phyloP scores from a whole-genome alignment of 1,140 invertebrate genomes.

The Sinella curviseta region DNA sequence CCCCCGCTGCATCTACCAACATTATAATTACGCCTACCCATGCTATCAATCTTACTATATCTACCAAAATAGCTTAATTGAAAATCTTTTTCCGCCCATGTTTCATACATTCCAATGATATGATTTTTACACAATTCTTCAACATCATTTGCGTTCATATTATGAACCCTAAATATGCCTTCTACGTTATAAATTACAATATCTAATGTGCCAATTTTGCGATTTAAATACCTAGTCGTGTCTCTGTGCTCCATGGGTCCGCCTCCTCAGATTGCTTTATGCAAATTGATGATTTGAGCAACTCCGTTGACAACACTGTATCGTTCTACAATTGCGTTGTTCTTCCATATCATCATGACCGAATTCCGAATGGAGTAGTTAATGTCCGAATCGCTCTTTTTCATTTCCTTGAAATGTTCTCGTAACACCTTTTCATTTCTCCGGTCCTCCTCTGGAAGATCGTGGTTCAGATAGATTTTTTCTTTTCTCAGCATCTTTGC shows the following conservation, averaged over 20 bases:
- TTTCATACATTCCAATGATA: neutral
- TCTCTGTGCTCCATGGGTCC: neutral
- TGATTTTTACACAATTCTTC: neutral
- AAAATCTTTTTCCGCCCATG: neutral
- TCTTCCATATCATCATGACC: neutral
- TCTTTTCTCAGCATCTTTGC: neutral
- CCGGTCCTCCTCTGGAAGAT: neutral
- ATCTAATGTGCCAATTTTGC: neutral
- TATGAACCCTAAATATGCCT: too few relatives aligned
- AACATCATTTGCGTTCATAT: neutral
- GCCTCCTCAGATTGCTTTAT: neutral
- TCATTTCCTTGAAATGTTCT: neutral
- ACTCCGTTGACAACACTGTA: neutral
- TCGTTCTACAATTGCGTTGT: neutral
- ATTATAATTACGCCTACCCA: neutral
- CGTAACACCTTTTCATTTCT: neutral
- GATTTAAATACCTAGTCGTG: neutral
- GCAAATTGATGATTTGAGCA: neutral
- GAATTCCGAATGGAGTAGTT: neutral
- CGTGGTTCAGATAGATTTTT: neutral
- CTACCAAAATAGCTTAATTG: neutral
- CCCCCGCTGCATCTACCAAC: neutral
- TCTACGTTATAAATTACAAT: neutral
- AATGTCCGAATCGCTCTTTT: neutral
- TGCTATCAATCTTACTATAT: neutral